Conservation (phyloP, 2,888 invertebrate species). For the Diaprepes abbreviatus region DNA sequence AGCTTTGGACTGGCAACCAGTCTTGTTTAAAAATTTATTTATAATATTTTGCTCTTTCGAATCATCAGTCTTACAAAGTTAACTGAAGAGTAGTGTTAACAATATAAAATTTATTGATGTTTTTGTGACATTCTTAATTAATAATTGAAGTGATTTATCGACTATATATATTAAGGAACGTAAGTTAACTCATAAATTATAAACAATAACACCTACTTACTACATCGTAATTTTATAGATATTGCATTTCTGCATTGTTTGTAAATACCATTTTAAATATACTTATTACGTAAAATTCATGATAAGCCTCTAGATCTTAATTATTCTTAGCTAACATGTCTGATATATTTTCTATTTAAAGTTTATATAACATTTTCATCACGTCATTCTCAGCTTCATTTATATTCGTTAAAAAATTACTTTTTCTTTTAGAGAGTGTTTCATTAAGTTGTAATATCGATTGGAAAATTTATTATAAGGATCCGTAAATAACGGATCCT, state of each 20-base stretch:
- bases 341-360: no score
- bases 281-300: neutral
- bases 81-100: neutral
- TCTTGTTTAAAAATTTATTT: slow-evolving; percentile 11
- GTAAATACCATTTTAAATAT: neutral
- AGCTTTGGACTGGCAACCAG: slow-evolving; percentile 18
- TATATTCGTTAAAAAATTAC: no score
- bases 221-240: no score
- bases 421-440: no score
- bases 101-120: neutral
- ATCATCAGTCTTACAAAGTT: neutral
- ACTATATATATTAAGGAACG: neutral
- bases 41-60: slow-evolving; percentile 7
- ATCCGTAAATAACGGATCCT: no score
- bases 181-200: neutral
- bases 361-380: slow-evolving; percentile 1
- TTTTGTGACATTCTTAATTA: neutral
- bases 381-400: no score
- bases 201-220: neutral
- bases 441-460: no score
- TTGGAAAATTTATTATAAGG: no score
- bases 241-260: neutral
- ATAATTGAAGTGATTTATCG: neutral
- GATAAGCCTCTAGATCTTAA: no score
- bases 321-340: no score